Base-by-base conservation (phyloP, 1,140 invertebrate species). In the Ylistrum balloti region DNA sequence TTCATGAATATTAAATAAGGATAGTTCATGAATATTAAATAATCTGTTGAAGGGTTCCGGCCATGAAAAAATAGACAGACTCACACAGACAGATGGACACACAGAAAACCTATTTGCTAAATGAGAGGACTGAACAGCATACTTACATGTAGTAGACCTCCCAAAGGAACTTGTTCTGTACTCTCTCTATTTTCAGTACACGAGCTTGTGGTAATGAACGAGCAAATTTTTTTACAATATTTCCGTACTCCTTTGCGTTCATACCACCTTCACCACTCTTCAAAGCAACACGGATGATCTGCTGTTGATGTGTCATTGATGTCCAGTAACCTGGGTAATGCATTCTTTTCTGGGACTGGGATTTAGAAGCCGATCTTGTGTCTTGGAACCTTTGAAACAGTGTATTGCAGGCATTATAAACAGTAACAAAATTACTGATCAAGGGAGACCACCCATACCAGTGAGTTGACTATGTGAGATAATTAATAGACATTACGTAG, bases 111-210 rank as follows among this genome's bases (percentile, higher is more conserved):
- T n/a, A n/a, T n/a, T n/a, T n/a, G n/a, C n/a, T n/a, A n/a, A n/a
- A n/a, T n/a, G n/a, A n/a, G n/a, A n/a, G n/a, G n/a, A n/a, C n/a
- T n/a, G n/a, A 38, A 38, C 86, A 28, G 56, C 86, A 15, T 35
- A 90, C 93, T 91, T 91, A 94, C 93, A 92, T 89, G 56, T 56
- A 85, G 85, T 92, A 94, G 22, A 90, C 89, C 32, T 92, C 91
- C 93, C 93, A 94, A 41, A 94, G 85, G 17, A 85, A 90, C 17
- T 90, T 86, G 85, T 92, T 93, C 89, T 94, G 92, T 0, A 94
- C 85, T 48, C 93, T 87, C 41, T 93, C 89, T 33, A 94, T 91
- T 87, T 45, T 87, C 5, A 90, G 33, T 86, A 94, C 91, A 3
- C 89, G 88, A 20, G 91, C 91, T 56, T 92, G 93, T 38, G 90